phyloP scores from a whole-genome alignment of 2,113 vertebrate genomes.

The Melozone crissalis region DNA sequence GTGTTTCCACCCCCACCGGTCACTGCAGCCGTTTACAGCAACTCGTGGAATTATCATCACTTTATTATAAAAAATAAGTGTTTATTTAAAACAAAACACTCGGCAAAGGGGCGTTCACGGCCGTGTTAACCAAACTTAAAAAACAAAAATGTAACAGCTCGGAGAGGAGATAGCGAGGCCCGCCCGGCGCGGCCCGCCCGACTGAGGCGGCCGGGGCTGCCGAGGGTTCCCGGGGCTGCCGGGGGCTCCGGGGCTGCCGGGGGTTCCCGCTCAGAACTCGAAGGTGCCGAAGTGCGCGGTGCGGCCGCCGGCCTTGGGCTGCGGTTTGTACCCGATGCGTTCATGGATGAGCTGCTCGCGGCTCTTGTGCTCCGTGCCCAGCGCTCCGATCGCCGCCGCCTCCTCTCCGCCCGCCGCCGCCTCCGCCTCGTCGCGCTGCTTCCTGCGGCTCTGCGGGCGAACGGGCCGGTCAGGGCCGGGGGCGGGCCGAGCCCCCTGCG shows the following conservation, averaged over 20 bases:
- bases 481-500: not conserved
- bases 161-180: accelerated
- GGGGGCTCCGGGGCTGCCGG: not conserved
- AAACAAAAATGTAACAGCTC: not conserved
- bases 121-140: not conserved
- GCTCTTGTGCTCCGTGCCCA: constrained; percentile 78
- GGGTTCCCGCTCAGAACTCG: constrained; percentile 70
- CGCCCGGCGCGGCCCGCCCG: not conserved
- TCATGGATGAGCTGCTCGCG: constrained; percentile 91
- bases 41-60: accelerated
- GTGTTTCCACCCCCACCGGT: not conserved
- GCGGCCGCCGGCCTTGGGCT: constrained; percentile 87
- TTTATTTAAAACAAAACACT: constrained; percentile 35
- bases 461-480: not conserved
- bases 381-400: constrained; percentile 73
- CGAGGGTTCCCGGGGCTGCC: not conserved
- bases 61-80: accelerated
- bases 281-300: constrained; percentile 90
- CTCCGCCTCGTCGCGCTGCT: constrained; percentile 90
- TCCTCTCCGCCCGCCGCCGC: constrained; percentile 77
- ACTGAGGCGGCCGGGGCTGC: not conserved
- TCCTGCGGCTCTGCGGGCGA: constrained; percentile 83
- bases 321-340: constrained; percentile 93
- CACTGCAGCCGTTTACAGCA: not conserved
- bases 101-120: not conserved